A percentile compares a stretch with the other conserved stretches of the same genome.
phyloP scores from a whole-genome alignment of 1,140 invertebrate genomes.

The Drosophila erecta region DNA sequence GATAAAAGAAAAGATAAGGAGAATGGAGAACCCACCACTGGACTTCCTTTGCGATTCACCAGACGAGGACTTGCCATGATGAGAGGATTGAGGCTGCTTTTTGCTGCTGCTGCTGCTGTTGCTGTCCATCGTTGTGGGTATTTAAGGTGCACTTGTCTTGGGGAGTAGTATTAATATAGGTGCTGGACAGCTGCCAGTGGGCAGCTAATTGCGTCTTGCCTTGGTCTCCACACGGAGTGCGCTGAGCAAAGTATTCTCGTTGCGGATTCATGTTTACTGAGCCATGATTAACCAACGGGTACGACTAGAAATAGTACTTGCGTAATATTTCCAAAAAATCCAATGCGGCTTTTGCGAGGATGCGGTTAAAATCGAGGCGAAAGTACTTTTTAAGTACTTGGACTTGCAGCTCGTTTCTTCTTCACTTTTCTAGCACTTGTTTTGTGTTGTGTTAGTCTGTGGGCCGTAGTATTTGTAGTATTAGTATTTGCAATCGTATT shows the following conservation, averaged over 20 bases:
- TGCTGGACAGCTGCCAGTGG: conserved; percentile 52
- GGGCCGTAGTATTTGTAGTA: conserved; percentile 42
- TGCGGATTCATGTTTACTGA: conserved; percentile 90
- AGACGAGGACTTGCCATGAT: conserved; percentile 65
- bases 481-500: conserved; percentile 23
- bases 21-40: conserved; percentile 55
- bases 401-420: conserved; percentile 19
- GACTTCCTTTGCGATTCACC: conserved; percentile 73
- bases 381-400: conserved; percentile 67
- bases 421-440: conserved; percentile 26
- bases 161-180: conserved; percentile 6
- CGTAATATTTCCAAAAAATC: conserved; percentile 78
- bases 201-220: conserved; percentile 74
- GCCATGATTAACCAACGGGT: conserved; percentile 88
- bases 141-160: conserved; percentile 27
- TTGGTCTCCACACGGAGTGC: conserved; percentile 89
- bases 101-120: conserved; percentile 62
- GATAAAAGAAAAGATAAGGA: background rate
- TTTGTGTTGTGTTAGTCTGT: conserved; percentile 21
- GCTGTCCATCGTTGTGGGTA: conserved; percentile 62
- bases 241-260: conserved; percentile 85
- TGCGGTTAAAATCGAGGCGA: conserved; percentile 20
- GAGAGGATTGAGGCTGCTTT: conserved; percentile 66
- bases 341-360: conserved; percentile 38
- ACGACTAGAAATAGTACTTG: conserved; percentile 77